Conservation (phyloP, 2,113 vertebrate genomes). For the Naja naja region DNA sequence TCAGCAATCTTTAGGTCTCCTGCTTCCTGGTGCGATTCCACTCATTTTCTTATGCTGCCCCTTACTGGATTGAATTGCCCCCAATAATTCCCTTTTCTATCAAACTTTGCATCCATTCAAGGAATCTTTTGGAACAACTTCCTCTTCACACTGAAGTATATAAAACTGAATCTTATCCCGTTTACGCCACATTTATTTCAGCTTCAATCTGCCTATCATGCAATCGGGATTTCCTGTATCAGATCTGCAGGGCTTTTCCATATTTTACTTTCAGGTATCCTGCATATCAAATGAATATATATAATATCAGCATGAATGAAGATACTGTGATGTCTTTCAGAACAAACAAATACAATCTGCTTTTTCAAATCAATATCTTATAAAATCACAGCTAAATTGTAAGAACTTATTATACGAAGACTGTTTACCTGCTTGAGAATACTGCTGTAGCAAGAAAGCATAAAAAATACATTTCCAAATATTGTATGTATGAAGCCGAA, state of each 20-base stretch:
- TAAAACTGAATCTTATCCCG: background rate
- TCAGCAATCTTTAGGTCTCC: background rate
- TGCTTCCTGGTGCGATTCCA: background rate
- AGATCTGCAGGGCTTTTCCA: background rate
- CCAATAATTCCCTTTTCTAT: background rate
- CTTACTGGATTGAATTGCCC: background rate
- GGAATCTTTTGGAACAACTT: background rate
- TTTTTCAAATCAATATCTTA: background rate
- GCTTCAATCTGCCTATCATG: background rate
- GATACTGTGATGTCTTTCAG: background rate
- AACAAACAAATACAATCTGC: background rate
- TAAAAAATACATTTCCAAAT: background rate
- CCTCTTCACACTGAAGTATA: background rate
- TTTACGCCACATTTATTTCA: background rate
- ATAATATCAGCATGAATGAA: background rate
- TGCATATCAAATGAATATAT: background rate
- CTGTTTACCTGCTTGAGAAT: background rate
- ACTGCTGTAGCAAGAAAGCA: background rate
- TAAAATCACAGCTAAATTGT: background rate
- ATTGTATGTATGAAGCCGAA: background rate
- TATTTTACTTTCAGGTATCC: background rate
- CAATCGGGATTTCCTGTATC: background rate
- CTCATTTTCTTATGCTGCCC: background rate
- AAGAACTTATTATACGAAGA: background rate
- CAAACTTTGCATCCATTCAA: background rate